Evolutionary conservation across 2,888 invertebrate species (phyloP).

Genomic region (Bibio marci): DNA sequence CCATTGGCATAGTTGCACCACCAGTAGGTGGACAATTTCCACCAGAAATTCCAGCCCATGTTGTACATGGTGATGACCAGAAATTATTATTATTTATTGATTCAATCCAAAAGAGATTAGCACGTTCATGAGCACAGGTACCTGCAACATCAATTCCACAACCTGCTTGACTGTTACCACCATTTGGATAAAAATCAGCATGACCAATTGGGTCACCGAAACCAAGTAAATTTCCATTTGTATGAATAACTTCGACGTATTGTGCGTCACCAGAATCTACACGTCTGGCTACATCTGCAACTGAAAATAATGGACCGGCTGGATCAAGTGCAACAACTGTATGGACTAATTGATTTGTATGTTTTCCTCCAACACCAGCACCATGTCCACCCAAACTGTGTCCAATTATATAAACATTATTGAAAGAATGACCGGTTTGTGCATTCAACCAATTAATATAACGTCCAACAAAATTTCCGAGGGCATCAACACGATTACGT

Average conservation of each 20-base stretch:
- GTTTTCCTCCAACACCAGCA: conserved; percentile 22
- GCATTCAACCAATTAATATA: conserved; percentile 18
- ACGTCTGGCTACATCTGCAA: conserved; percentile 16
- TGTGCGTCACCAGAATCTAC: conserved; percentile 23
- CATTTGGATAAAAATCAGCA: conserved; percentile 28
- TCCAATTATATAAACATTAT: conserved; percentile 21
- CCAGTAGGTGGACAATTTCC: not conserved
- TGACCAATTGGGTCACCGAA: conserved; percentile 20
- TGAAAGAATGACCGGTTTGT: conserved; percentile 12
- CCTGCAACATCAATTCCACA: conserved; percentile 26
- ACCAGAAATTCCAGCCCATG: conserved; percentile 14
- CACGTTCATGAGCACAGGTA: conserved; percentile 29
- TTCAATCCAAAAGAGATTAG: conserved; percentile 29
- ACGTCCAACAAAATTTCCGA: conserved; percentile 17
- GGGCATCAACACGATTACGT: conserved; percentile 16
- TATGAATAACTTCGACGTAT: conserved; percentile 27
- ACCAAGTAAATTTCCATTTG: conserved; percentile 22
- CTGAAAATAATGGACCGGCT: conserved; percentile 21
- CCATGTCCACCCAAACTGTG: conserved; percentile 28
- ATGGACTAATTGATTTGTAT: conserved; percentile 15
- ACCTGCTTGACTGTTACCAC: conserved; percentile 33
- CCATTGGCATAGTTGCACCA: conserved; percentile 5
- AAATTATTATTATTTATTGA: conserved; percentile 22
- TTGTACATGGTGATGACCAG: conserved; percentile 16
- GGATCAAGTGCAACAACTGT: conserved; percentile 28